These are phyloP conservation scores for Danaus melanippus DNA, from an alignment of 1,140 invertebrate genomes.

Conservation along the genomic window DNA sequence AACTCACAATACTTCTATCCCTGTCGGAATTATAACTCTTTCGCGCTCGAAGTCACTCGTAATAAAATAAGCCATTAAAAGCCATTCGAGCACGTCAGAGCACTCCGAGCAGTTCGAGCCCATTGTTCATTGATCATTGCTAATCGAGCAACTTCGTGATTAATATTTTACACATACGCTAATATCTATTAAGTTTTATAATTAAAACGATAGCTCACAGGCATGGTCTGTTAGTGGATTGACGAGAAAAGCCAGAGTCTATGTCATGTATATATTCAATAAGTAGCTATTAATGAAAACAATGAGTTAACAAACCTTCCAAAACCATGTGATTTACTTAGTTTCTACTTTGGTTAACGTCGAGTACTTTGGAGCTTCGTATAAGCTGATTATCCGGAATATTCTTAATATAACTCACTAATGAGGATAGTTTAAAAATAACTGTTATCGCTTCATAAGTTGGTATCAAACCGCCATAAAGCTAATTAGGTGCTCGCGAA, in stretches of 20 bases:
- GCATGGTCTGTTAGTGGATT: too few relatives aligned
- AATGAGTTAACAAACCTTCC: too few relatives aligned
- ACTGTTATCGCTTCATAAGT: conserved; percentile 14
- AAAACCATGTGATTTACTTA: too few relatives aligned
- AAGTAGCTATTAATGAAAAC: too few relatives aligned
- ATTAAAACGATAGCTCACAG: too few relatives aligned
- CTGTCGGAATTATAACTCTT: conserved; percentile 1
- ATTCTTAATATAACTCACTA: conserved; percentile 1
- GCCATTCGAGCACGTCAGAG: conserved; percentile 42
- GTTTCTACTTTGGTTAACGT: too few relatives aligned
- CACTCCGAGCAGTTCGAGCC: conserved; percentile 29
- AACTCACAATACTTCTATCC: conserved; percentile 8
- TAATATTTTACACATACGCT: conserved; percentile 37
- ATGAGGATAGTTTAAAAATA: conserved; percentile 16
- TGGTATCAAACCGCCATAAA: conserved; percentile 19
- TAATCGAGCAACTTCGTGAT: conserved; percentile 9
- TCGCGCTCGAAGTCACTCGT: conserved; percentile 21
- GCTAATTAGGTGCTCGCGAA: conserved; percentile 17
- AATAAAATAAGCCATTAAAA: conserved; percentile 48
- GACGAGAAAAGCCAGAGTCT: too few relatives aligned
- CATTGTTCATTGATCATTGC: conserved; percentile 39
- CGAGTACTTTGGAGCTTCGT: too few relatives aligned
- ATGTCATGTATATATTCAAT: too few relatives aligned
- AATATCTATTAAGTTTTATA: too few relatives aligned
- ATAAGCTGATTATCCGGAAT: too few relatives aligned